Conservation (phyloP, 2,888 invertebrate genomes). For the Latrodectus elegans region DNA sequence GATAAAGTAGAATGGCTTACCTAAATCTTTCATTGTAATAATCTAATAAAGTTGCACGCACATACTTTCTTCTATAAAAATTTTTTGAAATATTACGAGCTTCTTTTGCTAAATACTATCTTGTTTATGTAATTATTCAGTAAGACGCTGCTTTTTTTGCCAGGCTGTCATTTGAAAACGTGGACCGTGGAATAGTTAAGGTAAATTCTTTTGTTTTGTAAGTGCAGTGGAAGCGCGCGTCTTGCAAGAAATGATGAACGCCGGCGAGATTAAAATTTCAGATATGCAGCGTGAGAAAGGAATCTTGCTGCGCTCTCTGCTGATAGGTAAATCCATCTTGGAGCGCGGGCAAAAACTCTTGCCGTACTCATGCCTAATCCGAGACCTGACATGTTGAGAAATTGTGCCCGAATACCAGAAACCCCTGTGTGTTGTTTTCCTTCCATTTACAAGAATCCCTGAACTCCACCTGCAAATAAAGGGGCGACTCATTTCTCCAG, state of each 20-base stretch:
- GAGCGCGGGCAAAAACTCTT: conserved; percentile 40
- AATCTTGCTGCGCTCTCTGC: conserved; percentile 17
- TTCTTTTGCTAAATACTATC: conserved; percentile 56
- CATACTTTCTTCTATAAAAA: conserved; percentile 29
- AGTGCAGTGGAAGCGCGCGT: conserved; percentile 61
- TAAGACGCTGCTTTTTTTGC: conserved; percentile 6
- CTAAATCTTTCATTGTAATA: too few relatives aligned
- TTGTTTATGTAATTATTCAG: conserved; percentile 50
- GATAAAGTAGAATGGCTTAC: too few relatives aligned
- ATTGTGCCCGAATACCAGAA: conserved; percentile 67
- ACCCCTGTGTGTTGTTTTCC: conserved; percentile 52
- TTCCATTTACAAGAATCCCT: conserved; percentile 64
- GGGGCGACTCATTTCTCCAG: conserved; percentile 45
- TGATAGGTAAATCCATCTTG: conserved; percentile 68
- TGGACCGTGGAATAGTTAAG: conserved; percentile 59
- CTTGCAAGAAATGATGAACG: conserved; percentile 67
- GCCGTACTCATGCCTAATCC: conserved; percentile 21
- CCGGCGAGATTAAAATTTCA: conserved; percentile 67
- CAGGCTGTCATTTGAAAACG: too few relatives aligned
- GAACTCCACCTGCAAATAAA: conserved; percentile 63
- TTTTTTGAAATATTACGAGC: conserved; percentile 52
- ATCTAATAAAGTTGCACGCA: too few relatives aligned
- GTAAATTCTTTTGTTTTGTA: conserved; percentile 53
- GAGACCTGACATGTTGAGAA: conserved; percentile 62
- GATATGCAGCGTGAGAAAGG: conserved; percentile 54